phyloP scores from a whole-genome alignment of 37 sponge, comb jelly and placozoan genomes.

The Cliona cf. orientalis region DNA sequence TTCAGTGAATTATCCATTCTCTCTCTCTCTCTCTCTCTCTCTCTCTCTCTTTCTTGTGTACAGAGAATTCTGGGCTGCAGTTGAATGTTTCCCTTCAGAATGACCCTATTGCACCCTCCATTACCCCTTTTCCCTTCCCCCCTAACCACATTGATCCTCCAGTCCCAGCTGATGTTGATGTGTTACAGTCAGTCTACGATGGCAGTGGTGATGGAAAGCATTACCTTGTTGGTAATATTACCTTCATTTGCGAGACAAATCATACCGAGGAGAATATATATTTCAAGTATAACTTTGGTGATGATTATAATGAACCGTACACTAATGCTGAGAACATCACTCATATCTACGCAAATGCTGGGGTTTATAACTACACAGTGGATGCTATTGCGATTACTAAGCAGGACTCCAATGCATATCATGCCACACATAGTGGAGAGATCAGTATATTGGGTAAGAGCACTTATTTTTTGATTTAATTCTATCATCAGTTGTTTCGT shows the following conservation, averaged over 20 bases:
- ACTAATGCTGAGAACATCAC: not conserved
- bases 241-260: not conserved
- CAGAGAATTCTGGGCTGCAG: slow-evolving; percentile 34
- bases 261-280: not conserved
- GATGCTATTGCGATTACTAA: slow-evolving; percentile 20
- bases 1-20: too few species aligned
- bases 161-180: too few species aligned
- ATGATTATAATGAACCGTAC: not conserved
- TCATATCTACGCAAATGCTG: not conserved
- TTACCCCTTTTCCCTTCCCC: too few species aligned
- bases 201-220: too few species aligned
- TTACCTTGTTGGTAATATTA: slow-evolving; percentile 7
- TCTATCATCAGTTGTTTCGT: too few species aligned
- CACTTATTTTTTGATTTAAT: too few species aligned
- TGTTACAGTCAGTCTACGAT: too few species aligned
- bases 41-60: not conserved
- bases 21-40: too few species aligned
- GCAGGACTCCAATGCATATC: not conserved
- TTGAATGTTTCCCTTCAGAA: not conserved
- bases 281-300: slow-evolving; percentile 20
- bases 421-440: not conserved
- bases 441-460: slow-evolving; percentile 26
- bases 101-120: too few species aligned
- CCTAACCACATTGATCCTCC: too few species aligned
- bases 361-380: slow-evolving; percentile 9